phyloP scores from a whole-genome alignment of 2,888 invertebrate species.

The Drosophila incognita region DNA sequence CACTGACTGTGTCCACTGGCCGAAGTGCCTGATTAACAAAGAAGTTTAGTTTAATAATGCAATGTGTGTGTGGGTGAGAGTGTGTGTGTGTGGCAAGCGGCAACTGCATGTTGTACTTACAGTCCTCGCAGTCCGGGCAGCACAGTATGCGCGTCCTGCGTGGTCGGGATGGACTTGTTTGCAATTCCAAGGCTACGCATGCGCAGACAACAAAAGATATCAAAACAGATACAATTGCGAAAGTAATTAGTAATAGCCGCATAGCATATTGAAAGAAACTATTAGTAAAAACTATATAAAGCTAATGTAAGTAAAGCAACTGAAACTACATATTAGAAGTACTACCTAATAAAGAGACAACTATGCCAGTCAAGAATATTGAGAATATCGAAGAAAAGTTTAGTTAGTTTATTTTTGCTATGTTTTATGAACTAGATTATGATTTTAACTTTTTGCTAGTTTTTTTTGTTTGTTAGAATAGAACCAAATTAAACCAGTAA shows the following conservation, averaged over 20 bases:
- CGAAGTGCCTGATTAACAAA: constrained; percentile 42
- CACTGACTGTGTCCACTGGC: constrained; percentile 43
- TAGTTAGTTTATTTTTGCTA: neutral
- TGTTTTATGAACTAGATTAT: neutral
- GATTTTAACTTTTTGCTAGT: neutral
- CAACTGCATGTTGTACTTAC: constrained; percentile 60
- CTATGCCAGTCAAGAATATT: neutral
- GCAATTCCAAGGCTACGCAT: constrained; percentile 60
- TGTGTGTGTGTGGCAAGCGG: neutral
- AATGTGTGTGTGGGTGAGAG: too few species aligned
- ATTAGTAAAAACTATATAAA: neutral
- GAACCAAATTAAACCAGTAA: neutral
- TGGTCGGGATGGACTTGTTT: constrained; percentile 30
- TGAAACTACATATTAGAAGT: neutral
- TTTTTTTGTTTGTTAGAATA: neutral
- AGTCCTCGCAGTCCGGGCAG: constrained; percentile 82
- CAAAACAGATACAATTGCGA: neutral
- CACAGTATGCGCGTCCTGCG: constrained; percentile 76
- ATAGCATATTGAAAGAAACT: neutral
- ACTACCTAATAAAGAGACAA: neutral
- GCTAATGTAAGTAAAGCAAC: neutral
- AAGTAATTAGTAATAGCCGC: constrained; percentile 11
- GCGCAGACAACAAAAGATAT: constrained; percentile 13
- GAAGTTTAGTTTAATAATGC: neutral
- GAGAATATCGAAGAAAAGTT: neutral